phyloP scores from a whole-genome alignment of 2,888 invertebrate genomes.

The Calliopum simillimum region DNA sequence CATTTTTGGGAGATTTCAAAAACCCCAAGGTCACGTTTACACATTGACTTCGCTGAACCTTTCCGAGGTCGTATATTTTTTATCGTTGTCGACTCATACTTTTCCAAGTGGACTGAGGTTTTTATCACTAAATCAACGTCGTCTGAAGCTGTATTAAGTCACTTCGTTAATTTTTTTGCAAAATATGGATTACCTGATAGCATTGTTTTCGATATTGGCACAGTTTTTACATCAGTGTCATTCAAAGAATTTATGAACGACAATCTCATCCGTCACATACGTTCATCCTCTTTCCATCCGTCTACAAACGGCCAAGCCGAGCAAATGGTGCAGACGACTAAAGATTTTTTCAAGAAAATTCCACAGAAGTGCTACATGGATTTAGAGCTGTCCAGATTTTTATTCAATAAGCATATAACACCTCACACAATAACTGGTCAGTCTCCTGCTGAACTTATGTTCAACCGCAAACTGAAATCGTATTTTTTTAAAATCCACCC shows the following conservation, averaged over 20 bases:
- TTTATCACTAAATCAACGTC: conserved; percentile 33
- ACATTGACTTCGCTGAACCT: conserved; percentile 32
- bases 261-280: too few relatives aligned
- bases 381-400: conserved; percentile 22
- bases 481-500: conserved; percentile 28
- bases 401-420: conserved; percentile 35
- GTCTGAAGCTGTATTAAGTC: conserved; percentile 13
- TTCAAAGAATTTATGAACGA: too few relatives aligned
- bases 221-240: too few relatives aligned
- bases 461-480: conserved; percentile 30
- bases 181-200: conserved; percentile 37
- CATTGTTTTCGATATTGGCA: conserved; percentile 37
- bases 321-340: conserved; percentile 28
- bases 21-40: conserved; percentile 20
- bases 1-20: conserved; percentile 23
- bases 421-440: conserved; percentile 14
- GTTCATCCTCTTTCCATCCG: too few relatives aligned
- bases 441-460: conserved; percentile 29
- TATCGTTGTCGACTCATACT: conserved; percentile 34
- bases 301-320: too few relatives aligned
- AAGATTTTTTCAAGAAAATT: too few relatives aligned
- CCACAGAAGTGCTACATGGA: neutral
- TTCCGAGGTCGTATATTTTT: conserved; percentile 33
- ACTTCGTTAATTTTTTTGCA: conserved; percentile 31
- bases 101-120: conserved; percentile 40